Base-by-base conservation (phyloP, 1,140 invertebrate species). In the Sycophaga agraensis region DNA sequence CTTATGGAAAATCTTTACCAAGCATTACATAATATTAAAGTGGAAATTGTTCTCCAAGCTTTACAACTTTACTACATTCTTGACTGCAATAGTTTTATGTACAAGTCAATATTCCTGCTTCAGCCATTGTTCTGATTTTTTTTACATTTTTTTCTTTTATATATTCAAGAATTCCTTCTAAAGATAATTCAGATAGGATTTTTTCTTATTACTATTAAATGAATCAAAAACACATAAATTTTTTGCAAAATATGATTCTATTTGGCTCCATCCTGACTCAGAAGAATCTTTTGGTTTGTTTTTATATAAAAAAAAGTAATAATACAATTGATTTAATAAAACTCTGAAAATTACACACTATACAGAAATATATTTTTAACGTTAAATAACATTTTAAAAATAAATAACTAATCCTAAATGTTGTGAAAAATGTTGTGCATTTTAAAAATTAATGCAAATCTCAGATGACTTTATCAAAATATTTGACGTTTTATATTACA, bases 91-190 rank as follows among this genome's bases (percentile, higher is more conserved):
- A 45, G 83, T 73, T 58, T 45, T 55, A 87, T 86, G 88, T 85
- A 94, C 93, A 91, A 35, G 94, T 97, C 17, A 94, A 97, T 70
- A 97, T 96, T 54, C 96, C 96, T 68, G 95, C 95, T 56, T 95
- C 95, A 64, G 93, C 90, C 88, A 97, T 89, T 16, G 92, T 94
- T 55, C 97, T 90, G 51, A 98, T 89, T 69, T 95, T 95, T 76
- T 88, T 89, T 70, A 91, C 92, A 65, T 88, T 86, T 16, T 85
- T 85, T 67, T 84, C 85, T 65, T 91, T 84, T 54, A 93, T 91
- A 69, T 88, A 91, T 6, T 86, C 82, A 0, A 84, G 83, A 22
- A 94, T 79, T 6, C 88, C 91, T 72, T 91, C 87, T 40, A 93
- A 71, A 28, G 76, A 82, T 22, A 86, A 66, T 42, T 87, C 83